phyloP scores from a whole-genome alignment of 2,797 vertebrate genomes.

The Falco columbarius region DNA sequence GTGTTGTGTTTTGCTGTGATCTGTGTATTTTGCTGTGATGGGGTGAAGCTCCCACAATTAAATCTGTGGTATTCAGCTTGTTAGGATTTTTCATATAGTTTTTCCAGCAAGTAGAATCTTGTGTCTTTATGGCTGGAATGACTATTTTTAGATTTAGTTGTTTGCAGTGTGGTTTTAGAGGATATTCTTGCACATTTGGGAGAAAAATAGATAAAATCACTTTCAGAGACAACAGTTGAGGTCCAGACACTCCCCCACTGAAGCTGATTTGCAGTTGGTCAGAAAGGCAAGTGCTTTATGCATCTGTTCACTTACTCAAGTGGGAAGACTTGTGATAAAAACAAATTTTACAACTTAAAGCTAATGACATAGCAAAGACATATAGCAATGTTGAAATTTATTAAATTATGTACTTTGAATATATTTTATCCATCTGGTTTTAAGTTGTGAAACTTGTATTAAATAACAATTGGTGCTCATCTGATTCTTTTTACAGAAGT shows the following conservation, averaged over 20 bases:
- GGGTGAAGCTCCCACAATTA: background rate
- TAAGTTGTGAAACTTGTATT: background rate
- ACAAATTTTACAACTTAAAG: background rate
- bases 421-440: slow-evolving; percentile 4
- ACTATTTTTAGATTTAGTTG: background rate
- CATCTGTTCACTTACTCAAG: background rate
- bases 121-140: background rate
- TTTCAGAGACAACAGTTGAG: background rate
- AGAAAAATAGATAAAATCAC: background rate
- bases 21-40: background rate
- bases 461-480: background rate
- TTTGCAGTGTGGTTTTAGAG: background rate
- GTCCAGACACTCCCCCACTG: background rate
- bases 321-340: background rate
- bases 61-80: background rate
- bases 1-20: background rate
- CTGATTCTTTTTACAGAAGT: slow-evolving; percentile 31
- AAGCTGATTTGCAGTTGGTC: background rate
- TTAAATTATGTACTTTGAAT: background rate
- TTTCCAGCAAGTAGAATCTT: background rate
- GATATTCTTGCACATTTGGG: background rate
- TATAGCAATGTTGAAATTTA: background rate
- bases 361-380: background rate
- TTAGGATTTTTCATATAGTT: background rate
- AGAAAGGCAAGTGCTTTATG: background rate